phyloP scores from a whole-genome alignment of 2,797 vertebrate species.

The Sebastes nivosus region DNA sequence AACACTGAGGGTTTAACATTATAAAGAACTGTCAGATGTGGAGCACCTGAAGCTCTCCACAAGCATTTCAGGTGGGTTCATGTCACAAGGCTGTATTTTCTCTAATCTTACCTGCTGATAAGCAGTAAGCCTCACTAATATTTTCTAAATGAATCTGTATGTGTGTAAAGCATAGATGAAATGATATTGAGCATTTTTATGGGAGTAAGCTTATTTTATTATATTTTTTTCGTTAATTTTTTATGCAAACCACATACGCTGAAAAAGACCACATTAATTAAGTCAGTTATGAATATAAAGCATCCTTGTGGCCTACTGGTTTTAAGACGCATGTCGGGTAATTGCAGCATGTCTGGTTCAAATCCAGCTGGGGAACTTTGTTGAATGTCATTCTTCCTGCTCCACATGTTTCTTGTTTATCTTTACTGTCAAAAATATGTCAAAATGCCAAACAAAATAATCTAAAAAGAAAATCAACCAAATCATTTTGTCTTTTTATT shows the following conservation, averaged over 20 bases:
- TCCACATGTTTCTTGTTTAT: not conserved
- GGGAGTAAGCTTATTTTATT: not conserved
- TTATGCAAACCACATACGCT: not conserved
- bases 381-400: not conserved
- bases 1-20: not conserved
- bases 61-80: not conserved
- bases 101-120: not conserved
- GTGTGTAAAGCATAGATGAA: not conserved
- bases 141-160: not conserved
- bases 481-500: not conserved
- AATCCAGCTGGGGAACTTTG: not conserved
- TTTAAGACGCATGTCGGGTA: not conserved
- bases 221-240: not conserved
- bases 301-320: not conserved
- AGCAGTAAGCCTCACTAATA: not conserved
- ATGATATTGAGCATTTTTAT: not conserved
- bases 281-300: not conserved
- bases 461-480: not conserved
- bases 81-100: not conserved
- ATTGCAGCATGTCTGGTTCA: not conserved
- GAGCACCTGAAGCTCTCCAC: constrained; percentile 12
- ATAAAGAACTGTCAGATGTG: constrained; percentile 26
- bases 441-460: not conserved
- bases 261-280: not conserved
- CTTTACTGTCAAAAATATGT: not conserved